Evolutionary conservation across 2,113 vertebrate genomes (phyloP), one percentile per base, ranked within the genome.

Genomic region (Cacatua alba): DNA sequence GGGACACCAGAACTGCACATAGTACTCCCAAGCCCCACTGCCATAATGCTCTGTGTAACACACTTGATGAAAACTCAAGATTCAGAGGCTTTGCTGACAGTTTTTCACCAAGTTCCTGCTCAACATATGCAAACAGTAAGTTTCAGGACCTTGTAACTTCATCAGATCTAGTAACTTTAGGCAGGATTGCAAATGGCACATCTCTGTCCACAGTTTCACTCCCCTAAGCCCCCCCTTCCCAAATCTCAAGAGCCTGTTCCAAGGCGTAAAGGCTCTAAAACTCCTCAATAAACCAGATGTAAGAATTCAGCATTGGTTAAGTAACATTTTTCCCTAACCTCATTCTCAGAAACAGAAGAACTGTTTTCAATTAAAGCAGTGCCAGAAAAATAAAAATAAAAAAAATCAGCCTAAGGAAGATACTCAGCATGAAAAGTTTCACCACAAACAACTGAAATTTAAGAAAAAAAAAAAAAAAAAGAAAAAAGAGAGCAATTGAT

Each of bases 281-380:
- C 35, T 52, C 69, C 65, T 94, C 78, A 91, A 72, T 75, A 96
- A 96, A 96, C 91, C 94, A 96, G 86, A 93, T 90, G 88, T 81
- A 93, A 96, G 95, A 95, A 97, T 93, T 90, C 90, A 94, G 79
- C 26, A 23, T 23, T 59, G 92, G 82, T 94, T 95, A 94, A 96
- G 49, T 67, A 83, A 95, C 95, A 94, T 96, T 95, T 77, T 96
- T 92, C 88, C 91, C 80, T 95, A 97, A 94, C 92, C 92, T 94
- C 92, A 88, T 95, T 97, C 91, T 96, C 95, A 96, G 91, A 81
- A 95, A 80, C 60, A 92, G 68, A 79, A 86, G 63, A 90, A 80
- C 88, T 95, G 95, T 63, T 97, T 94, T 94, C 65, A 94, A 95
- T 96, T 92, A 96, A 94, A 84, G 53, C 35, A 60, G 20, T 55